These are phyloP conservation scores for Nibea coibor DNA, from an alignment of 2,113 vertebrate genomes.

Conservation along the genomic window DNA sequence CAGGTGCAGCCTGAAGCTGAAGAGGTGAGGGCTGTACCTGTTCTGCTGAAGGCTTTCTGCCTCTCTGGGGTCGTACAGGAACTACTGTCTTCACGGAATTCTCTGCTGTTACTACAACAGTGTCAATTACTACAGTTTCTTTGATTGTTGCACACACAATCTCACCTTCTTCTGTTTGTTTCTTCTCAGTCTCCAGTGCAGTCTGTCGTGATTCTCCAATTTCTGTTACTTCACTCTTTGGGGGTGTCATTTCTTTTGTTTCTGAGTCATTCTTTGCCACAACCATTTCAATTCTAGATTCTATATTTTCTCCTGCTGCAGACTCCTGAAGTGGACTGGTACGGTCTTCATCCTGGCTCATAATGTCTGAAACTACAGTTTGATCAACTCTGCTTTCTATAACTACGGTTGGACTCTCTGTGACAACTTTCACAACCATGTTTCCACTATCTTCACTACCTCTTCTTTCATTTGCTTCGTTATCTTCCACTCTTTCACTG, in stretches of 20 bases:
- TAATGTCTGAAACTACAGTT: constrained; percentile 28
- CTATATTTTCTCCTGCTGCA: constrained; percentile 11
- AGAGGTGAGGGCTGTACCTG: constrained; percentile 48
- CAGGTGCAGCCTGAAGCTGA: constrained; percentile 61
- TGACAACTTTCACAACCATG: constrained; percentile 30
- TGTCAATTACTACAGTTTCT: constrained; percentile 46
- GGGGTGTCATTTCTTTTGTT: constrained; percentile 28
- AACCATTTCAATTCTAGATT: constrained; percentile 16
- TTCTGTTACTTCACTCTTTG: constrained; percentile 30
- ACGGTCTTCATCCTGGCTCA: constrained; percentile 18
- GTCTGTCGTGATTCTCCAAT: constrained; percentile 21
- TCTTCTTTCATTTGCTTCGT: constrained; percentile 25
- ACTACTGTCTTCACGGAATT: constrained; percentile 44
- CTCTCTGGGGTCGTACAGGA: constrained; percentile 77
- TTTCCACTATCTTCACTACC: constrained; percentile 46
- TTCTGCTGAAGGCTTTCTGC: constrained; percentile 62
- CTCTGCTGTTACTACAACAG: constrained; percentile 29
- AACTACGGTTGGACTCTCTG: constrained; percentile 32
- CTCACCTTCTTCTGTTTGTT: constrained; percentile 34
- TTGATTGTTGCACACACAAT: constrained; percentile 46
- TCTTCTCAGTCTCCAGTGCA: constrained; percentile 40
- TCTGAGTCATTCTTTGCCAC: constrained; percentile 36
- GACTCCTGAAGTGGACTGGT: not conserved
- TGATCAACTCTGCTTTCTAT: constrained; percentile 33
- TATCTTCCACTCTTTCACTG: constrained; percentile 38